Evolutionary conservation across 2,888 invertebrate genomes (phyloP).

Genomic region (Balanococcus diminutus): DNA sequence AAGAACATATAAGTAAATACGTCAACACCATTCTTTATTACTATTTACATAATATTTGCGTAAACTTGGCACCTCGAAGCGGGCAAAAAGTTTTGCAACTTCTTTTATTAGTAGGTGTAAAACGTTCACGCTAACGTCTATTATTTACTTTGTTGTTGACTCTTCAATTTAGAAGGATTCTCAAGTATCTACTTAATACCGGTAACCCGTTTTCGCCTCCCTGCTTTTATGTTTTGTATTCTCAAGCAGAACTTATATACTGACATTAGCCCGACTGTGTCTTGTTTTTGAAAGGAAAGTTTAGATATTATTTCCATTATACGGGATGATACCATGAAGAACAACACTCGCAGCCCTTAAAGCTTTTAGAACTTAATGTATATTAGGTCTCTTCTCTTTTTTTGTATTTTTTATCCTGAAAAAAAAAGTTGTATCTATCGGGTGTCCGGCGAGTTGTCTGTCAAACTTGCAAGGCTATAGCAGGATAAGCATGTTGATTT

Average conservation of each 20-base stretch:
- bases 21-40: constrained; percentile 44
- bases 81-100: constrained; percentile 1
- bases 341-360: constrained; percentile 31
- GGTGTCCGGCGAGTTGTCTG: too few species aligned
- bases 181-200: constrained; percentile 44
- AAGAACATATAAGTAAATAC: not conserved
- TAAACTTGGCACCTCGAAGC: constrained; percentile 7
- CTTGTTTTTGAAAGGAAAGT: constrained; percentile 50
- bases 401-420: too few species aligned
- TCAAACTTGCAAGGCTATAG: not conserved
- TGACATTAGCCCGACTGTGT: constrained; percentile 48
- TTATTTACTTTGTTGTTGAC: constrained; percentile 54
- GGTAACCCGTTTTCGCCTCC: constrained; percentile 30
- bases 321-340: constrained; percentile 6
- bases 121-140: constrained; percentile 51
- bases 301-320: constrained; percentile 54
- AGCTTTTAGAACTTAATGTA: constrained; percentile 52
- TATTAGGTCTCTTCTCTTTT: constrained; percentile 49
- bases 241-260: constrained; percentile 41
- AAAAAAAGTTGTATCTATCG: constrained; percentile 20
- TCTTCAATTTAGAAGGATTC: constrained; percentile 55
- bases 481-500: not conserved
- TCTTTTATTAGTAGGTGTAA: constrained; percentile 51
- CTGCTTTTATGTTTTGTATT: constrained; percentile 27
- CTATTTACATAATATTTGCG: constrained; percentile 49